A percentile compares a stretch with the other conserved stretches of the same genome.
Evolutionary conservation across 2,113 vertebrate species (phyloP).

Genomic region (Equus przewalskii): DNA sequence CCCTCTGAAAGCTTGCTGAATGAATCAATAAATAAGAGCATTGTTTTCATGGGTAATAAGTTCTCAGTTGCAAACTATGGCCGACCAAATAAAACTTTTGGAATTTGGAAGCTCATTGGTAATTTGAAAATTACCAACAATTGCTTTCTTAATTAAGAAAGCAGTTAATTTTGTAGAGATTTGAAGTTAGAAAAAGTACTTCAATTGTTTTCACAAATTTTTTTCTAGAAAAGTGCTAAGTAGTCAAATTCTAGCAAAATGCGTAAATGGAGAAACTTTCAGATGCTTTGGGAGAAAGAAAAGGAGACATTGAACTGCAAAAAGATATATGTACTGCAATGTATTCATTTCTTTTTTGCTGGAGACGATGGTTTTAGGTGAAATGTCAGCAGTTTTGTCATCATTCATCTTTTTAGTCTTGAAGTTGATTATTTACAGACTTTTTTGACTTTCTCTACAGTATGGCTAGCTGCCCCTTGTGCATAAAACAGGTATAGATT

Average conservation of each 20-base stretch:
- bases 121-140: conserved; percentile 29
- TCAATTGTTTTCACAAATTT: not conserved
- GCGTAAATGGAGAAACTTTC: not conserved
- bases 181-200: conserved; percentile 46
- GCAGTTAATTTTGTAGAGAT: conserved; percentile 30
- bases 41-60: not conserved
- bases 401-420: conserved; percentile 43
- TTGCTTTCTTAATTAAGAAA: conserved; percentile 50
- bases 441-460: not conserved
- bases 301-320: not conserved
- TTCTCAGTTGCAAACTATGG: conserved; percentile 11
- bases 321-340: not conserved
- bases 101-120: conserved; percentile 35
- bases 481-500: not conserved
- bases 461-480: not conserved
- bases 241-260: conserved; percentile 40
- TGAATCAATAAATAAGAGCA: not conserved
- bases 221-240: conserved; percentile 49
- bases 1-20: not conserved
- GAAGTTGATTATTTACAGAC: not conserved
- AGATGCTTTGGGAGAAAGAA: conserved; percentile 6
- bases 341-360: not conserved
- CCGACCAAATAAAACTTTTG: not conserved
- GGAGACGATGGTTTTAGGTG: not conserved
- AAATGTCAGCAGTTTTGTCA: conserved; percentile 53